Evolutionary conservation across 1,140 invertebrate species (phyloP).

Genomic region (Drosophila nebulosa): DNA sequence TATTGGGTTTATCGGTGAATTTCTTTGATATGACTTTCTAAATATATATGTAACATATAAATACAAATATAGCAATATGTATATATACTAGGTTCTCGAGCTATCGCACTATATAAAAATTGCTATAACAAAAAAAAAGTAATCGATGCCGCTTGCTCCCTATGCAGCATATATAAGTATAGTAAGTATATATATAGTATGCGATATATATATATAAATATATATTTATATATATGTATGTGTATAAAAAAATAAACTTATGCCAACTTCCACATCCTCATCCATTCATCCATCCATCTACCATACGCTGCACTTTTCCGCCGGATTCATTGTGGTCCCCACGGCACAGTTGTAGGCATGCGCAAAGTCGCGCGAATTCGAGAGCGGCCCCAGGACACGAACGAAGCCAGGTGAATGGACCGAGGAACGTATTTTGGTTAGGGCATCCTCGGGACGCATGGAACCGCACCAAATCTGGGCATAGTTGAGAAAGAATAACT

Average conservation of each 20-base stretch:
- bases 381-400: conserved; percentile 93
- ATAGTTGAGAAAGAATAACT: conserved; percentile 94
- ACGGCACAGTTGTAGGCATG: conserved; percentile 89
- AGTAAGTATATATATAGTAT: conserved; percentile 29
- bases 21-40: conserved; percentile 1
- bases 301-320: conserved; percentile 96
- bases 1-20: neutral
- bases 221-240: neutral
- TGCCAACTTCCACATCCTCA: neutral
- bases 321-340: conserved; percentile 94
- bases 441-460: conserved; percentile 96
- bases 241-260: conserved; percentile 35
- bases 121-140: conserved; percentile 26
- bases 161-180: neutral
- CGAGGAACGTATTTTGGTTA: conserved; percentile 95
- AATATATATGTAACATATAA: neutral
- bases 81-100: conserved; percentile 15
- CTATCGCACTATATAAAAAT: conserved; percentile 8
- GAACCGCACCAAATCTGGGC: conserved; percentile 98
- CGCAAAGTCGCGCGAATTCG: conserved; percentile 95
- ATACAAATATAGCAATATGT: conserved; percentile 14
- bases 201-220: conserved; percentile 17
- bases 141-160: neutral
- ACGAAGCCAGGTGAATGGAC: conserved; percentile 97
- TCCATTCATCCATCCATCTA: conserved; percentile 81